These are phyloP conservation scores for Mobula birostris DNA, from an alignment of 2,113 vertebrate genomes.

Conservation along the genomic window DNA sequence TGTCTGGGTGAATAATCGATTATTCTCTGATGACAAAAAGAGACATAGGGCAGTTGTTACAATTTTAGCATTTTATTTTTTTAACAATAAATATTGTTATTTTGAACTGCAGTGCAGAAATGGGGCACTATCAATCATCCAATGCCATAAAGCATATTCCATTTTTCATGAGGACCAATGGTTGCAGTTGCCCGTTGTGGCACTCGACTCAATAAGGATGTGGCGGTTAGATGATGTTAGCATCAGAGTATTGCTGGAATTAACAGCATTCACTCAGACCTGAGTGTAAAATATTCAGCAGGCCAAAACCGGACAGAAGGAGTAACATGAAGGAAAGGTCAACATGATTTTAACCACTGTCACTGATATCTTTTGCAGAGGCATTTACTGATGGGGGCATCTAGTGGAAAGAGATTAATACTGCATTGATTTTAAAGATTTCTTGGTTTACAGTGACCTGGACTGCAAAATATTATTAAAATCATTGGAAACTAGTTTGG, in stretches of 20 bases:
- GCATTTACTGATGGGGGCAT: background rate
- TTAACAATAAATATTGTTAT: conserved; percentile 24
- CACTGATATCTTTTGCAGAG: background rate
- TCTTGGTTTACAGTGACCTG: background rate
- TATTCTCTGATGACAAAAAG: conserved; percentile 11
- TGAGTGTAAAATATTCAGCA: background rate
- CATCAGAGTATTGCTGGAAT: background rate
- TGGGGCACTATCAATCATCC: conserved; percentile 17
- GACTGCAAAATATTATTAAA: background rate
- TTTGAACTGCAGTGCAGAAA: conserved; percentile 20
- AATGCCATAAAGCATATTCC: background rate
- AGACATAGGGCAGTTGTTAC: background rate
- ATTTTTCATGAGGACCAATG: conserved; percentile 21
- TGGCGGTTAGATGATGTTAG: background rate
- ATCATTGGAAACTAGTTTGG: background rate
- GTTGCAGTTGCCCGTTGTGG: conserved; percentile 23
- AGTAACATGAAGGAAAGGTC: background rate
- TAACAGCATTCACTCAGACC: background rate
- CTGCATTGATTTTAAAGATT: background rate
- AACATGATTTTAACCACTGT: background rate
- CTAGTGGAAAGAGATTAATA: background rate
- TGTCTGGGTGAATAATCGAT: conserved; percentile 33
- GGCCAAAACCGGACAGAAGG: background rate
- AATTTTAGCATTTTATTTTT: conserved; percentile 30
- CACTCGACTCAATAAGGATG: background rate